Percentiles rank a stretch among this genome's conserved stretches.
phyloP scores from a whole-genome alignment of 1,140 invertebrate species.

The Penaeus vannamei region DNA sequence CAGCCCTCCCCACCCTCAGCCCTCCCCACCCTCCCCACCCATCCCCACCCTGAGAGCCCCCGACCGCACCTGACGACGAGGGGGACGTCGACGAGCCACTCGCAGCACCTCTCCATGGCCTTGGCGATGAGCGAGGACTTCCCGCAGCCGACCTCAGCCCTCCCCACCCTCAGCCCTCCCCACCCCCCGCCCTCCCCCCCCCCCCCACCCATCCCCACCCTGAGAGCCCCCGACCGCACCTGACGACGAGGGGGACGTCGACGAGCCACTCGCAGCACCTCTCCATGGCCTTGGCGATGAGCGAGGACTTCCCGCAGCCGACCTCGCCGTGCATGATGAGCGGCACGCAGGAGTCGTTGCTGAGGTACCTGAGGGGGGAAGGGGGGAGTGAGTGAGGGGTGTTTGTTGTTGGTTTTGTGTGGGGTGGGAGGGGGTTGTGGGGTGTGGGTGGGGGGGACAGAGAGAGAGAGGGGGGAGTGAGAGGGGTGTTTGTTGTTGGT shows the following conservation, averaged over 20 bases:
- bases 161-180: not conserved
- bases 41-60: not conserved
- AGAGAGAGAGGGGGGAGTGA: too few relatives aligned
- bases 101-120: constrained; percentile 78
- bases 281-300: constrained; percentile 81
- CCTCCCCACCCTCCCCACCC: too few relatives aligned
- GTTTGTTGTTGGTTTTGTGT: too few relatives aligned
- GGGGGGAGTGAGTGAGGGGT: not conserved
- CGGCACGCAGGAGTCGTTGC: constrained; percentile 72
- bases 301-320: constrained; percentile 86
- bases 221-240: not conserved
- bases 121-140: constrained; percentile 84
- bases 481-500: too few relatives aligned
- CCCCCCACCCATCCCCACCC: not conserved
- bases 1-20: constrained; percentile 57
- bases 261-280: constrained; percentile 80
- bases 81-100: constrained; percentile 79
- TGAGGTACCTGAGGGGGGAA: constrained; percentile 56
- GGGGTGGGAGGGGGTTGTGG: too few relatives aligned
- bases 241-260: constrained; percentile 76
- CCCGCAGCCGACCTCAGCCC: constrained; percentile 80
- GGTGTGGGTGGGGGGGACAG: too few relatives aligned
- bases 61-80: not conserved
- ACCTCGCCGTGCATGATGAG: constrained; percentile 83
- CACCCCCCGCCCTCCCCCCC: not conserved